Conservation (phyloP, 2,888 invertebrate genomes). For the Neocrepidodera transversa region DNA sequence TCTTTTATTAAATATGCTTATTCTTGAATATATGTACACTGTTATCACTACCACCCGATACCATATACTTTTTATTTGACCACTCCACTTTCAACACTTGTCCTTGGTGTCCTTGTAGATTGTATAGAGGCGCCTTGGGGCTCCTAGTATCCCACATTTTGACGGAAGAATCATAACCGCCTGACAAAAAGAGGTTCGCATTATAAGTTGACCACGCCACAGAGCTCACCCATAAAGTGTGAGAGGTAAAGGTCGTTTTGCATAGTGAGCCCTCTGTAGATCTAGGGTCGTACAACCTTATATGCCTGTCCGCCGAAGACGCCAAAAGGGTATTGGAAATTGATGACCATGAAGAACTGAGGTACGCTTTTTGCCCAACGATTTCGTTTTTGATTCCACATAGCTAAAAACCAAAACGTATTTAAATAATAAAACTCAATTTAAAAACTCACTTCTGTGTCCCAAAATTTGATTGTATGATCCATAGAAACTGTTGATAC, state of each 20-base stretch:
- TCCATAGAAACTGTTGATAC: constrained; percentile 93
- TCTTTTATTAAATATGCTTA: constrained; percentile 43
- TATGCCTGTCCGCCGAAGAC: constrained; percentile 89
- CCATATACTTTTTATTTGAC: constrained; percentile 83
- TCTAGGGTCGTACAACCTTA: constrained; percentile 91
- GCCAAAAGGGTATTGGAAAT: constrained; percentile 78
- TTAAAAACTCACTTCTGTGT: constrained; percentile 67
- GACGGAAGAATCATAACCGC: constrained; percentile 87
- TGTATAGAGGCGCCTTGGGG: constrained; percentile 89
- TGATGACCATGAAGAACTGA: constrained; percentile 84
- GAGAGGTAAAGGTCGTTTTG: constrained; percentile 86
- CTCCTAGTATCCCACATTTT: constrained; percentile 97
- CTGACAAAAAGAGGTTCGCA: constrained; percentile 88
- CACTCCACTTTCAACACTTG: constrained; percentile 94
- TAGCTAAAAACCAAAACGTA: constrained; percentile 55
- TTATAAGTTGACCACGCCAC: constrained; percentile 87
- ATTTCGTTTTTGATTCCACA: constrained; percentile 85
- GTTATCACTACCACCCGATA: constrained; percentile 94
- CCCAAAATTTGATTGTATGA: constrained; percentile 94
- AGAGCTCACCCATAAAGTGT: constrained; percentile 90
- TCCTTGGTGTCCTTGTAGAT: constrained; percentile 92
- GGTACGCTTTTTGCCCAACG: constrained; percentile 89
- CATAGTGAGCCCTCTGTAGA: constrained; percentile 86
- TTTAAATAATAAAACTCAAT: background rate
- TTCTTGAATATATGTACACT: constrained; percentile 85